Base-by-base conservation (phyloP, 64 coral and sea anemone genomes). In the Trachythela sp. region DNA sequence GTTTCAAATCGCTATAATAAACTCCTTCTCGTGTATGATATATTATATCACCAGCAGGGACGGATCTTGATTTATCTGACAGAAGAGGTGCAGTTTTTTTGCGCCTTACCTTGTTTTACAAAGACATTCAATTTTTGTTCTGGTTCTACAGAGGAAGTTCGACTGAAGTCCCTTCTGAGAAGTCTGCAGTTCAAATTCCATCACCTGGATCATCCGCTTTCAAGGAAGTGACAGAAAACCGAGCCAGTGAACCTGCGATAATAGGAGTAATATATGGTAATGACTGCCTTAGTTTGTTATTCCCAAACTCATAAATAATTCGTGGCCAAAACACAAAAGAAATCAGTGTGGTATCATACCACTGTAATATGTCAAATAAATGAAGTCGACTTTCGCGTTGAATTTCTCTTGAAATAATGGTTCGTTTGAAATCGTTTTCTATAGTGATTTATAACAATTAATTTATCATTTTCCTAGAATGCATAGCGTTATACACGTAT, bases 401-500 rank as follows among this genome's bases (percentile, higher is more conserved):
- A 27, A 72, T 26, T 72, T 72, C 2, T n/a, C n/a, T n/a, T n/a
- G n/a, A n/a, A n/a, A n/a, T n/a, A n/a, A n/a, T n/a, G n/a, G n/a
- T n/a, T n/a, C n/a, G 42, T 6, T 11, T 45, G 4, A 11, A 11
- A 11, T 45, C 42, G 4, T 45, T 45, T 6, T 11, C 11, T 45
- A 11, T 45, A 11, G 42, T 45, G 11, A 45, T 45, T 4, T 27
- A 51, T 41, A 67, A 34, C 8, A 22, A 29, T 56, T 9, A 88
- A 35, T 51, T 64, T 13, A 32, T 45, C 54, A 22, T 67, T 30
- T 9, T 83, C 76, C 58, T 84, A 99, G 96, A 99, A 51, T 99
- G 96, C 89, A 54, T 92, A 49, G 96, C 96, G 0, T 39, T 99
- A 43, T 99, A 99, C 22, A 86, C 87, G 20, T 99, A 99, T 40